phyloP scores from a whole-genome alignment of 2,113 vertebrate species.

The Pangasianodon gigas region DNA sequence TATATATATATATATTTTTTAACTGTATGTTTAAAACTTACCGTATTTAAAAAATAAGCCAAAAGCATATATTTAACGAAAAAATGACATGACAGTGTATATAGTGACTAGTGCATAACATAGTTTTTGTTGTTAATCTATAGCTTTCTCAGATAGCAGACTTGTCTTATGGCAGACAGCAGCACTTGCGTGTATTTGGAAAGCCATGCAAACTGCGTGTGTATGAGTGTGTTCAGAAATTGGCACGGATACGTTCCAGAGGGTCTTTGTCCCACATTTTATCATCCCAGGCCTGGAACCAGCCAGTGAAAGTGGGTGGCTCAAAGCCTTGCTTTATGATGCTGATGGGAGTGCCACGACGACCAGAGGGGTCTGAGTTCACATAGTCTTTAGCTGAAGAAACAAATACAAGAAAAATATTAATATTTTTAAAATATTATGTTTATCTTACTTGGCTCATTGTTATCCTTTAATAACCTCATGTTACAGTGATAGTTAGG shows the following conservation, averaged over 20 bases:
- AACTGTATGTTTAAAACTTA: constrained; percentile 8
- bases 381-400: constrained; percentile 70
- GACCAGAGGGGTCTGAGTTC: constrained; percentile 67
- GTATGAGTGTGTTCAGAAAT: constrained; percentile 58
- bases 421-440: neutral
- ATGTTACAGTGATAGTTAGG: neutral
- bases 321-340: constrained; percentile 71
- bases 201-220: constrained; percentile 36
- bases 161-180: neutral
- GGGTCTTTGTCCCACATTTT: constrained; percentile 65
- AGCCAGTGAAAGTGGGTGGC: constrained; percentile 69
- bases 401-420: constrained; percentile 13
- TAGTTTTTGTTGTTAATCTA: constrained; percentile 2
- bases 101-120: neutral
- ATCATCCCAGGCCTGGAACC: constrained; percentile 76
- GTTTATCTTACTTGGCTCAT: neutral
- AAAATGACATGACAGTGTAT: neutral
- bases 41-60: constrained; percentile 11
- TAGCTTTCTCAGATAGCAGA: neutral
- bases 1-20: neutral
- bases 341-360: constrained; percentile 54
- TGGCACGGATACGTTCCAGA: constrained; percentile 63
- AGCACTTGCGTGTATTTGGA: constrained; percentile 1
- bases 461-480: neutral
- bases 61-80: neutral